Base-by-base conservation (phyloP, 1,140 invertebrate species). In the Papilio xuthus region DNA sequence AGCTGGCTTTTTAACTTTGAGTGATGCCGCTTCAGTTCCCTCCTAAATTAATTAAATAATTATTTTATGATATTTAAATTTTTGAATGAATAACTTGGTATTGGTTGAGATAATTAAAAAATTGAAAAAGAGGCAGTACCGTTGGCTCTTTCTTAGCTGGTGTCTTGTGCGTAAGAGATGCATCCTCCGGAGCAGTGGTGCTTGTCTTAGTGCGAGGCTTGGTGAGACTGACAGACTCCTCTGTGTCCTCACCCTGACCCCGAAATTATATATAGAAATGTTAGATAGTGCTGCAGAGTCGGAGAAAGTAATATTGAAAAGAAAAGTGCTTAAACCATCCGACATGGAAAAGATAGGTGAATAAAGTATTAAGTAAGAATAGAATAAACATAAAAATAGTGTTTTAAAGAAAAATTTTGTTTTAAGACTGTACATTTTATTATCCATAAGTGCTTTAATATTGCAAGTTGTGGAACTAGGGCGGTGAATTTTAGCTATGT, bases 1-100 rank as follows among this genome's bases (percentile, higher is more conserved):
- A 72, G 89, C 91, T 37, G 92, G 90, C 85, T 93, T 94, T 90
- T 94, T 94, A 79, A 94, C 86, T 81, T 94, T 94, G 80, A 94
- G 91, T 80, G 86, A 71, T 78, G 92, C 92, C 78, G 88, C 89
- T 78, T 94, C 92, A 53, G 89, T 78, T 84, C 91, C 92, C 84
- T 92, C 90, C 92, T 94, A 91, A 74, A 80, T 12, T 32, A 13
- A 69, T 28, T 72, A 77, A 72, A 3, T 53, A 26, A 26, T 67
- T 71, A 13, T 69, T 20, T 56, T 72, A 13, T 44, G 6, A 8
- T 28, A 20, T 26, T 79, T 60, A 3, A 32, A 72, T 23, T 32
- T 28, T 42, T 18, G 28, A 50, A 50, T 53, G 78, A 69, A 50
- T 20, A 42, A 44, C 47, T 78, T 75, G 26, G 78, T n/a, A 44